A percentile compares a stretch with the other conserved stretches of the same genome.
Evolutionary conservation across 2,113 vertebrate species (phyloP).

Genomic region (Vulpes ferrilata): DNA sequence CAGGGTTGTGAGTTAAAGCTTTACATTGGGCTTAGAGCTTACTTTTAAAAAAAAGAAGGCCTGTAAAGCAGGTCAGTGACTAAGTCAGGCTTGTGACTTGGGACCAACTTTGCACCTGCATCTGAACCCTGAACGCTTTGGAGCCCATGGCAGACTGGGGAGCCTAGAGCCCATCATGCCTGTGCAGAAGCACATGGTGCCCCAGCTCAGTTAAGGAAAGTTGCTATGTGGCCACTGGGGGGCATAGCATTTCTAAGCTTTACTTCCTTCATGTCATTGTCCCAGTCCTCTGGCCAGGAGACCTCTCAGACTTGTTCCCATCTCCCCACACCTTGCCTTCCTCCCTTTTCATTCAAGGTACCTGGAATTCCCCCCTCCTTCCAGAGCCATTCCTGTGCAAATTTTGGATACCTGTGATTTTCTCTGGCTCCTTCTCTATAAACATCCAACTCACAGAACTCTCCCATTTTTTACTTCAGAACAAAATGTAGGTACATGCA

Average conservation of each 20-base stretch:
- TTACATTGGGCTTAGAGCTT: not conserved
- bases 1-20: not conserved
- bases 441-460: not conserved
- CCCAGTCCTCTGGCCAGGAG: not conserved
- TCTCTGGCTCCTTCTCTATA: not conserved
- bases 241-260: not conserved
- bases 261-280: not conserved
- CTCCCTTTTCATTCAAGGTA: not conserved
- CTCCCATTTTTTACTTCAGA: not conserved
- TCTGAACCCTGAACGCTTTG: not conserved
- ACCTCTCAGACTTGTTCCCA: not conserved
- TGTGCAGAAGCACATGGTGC: not conserved
- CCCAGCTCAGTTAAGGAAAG: not conserved
- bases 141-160: not conserved
- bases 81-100: accelerated
- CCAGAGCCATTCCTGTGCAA: not conserved
- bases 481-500: not conserved
- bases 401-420: not conserved
- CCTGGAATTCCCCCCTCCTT: not conserved
- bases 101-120: not conserved
- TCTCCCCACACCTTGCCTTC: not conserved
- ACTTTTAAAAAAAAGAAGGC: not conserved
- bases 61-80: not conserved
- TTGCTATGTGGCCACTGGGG: not conserved
- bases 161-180: not conserved